A percentile compares a stretch with the other conserved stretches of the same genome.
Conservation (phyloP, 2,888 invertebrate species). For the Plagodis dolabraria region DNA sequence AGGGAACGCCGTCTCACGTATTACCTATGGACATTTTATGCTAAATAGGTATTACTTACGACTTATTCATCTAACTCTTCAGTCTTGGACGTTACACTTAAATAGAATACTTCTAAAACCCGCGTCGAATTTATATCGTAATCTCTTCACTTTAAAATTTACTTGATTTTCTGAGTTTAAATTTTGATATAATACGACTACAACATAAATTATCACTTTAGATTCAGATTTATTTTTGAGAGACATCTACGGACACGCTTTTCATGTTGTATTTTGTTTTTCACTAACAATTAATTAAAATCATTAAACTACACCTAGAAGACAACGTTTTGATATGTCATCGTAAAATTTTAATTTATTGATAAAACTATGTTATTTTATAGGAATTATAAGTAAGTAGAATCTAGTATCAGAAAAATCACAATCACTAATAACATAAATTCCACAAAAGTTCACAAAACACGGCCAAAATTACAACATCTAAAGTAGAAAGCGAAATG, state of each 20-base stretch:
- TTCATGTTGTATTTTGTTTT: constrained; percentile 46
- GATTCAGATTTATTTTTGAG: constrained; percentile 20
- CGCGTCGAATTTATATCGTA: constrained; percentile 74
- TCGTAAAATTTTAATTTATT: constrained; percentile 36
- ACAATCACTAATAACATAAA: constrained; percentile 67
- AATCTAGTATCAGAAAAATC: constrained; percentile 70
- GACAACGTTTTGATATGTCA: constrained; percentile 43
- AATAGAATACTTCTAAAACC: constrained; percentile 81
- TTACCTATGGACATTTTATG: constrained; percentile 81
- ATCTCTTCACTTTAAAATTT: constrained; percentile 49
- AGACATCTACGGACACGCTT: constrained; percentile 40
- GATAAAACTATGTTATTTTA: constrained; percentile 34
- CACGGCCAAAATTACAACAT: constrained; percentile 73
- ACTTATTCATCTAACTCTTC: constrained; percentile 83
- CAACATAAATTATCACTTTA: constrained; percentile 48
- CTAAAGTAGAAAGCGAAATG: constrained; percentile 75
- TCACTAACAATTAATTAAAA: constrained; percentile 27
- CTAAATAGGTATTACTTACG: constrained; percentile 81
- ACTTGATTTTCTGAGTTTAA: constrained; percentile 15
- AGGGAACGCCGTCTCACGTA: constrained; percentile 61
- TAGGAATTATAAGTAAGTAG: constrained; percentile 45
- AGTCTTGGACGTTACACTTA: constrained; percentile 85
- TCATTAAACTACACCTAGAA: constrained; percentile 36
- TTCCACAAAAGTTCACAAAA: constrained; percentile 63
- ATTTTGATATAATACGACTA: constrained; percentile 30